Conservation (phyloP, 2,888 invertebrate species). For the Cyrtodaria siliqua region DNA sequence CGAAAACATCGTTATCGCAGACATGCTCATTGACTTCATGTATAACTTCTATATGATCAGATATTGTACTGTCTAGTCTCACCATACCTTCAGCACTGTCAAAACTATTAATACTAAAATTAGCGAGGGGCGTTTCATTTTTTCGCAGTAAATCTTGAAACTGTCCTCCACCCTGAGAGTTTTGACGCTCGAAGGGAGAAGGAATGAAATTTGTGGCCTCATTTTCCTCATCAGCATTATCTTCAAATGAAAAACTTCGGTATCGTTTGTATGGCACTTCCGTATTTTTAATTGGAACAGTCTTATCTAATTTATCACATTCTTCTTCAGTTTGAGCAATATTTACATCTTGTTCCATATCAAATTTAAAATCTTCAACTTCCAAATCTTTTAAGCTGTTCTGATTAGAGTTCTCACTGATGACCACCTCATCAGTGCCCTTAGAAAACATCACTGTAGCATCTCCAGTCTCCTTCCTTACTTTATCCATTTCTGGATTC, state of each 20-base stretch:
- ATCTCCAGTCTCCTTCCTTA: background rate
- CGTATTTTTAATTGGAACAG: constrained; percentile 18
- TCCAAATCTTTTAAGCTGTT: constrained; percentile 42
- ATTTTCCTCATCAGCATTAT: constrained; percentile 59
- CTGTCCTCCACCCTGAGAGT: constrained; percentile 55
- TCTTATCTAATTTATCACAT: constrained; percentile 9
- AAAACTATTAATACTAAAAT: constrained; percentile 83
- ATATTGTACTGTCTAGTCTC: constrained; percentile 74
- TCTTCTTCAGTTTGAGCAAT: background rate
- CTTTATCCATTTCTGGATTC: background rate
- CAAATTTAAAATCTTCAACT: constrained; percentile 54
- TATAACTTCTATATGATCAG: constrained; percentile 77
- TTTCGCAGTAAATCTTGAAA: constrained; percentile 78
- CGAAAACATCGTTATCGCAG: constrained; percentile 55
- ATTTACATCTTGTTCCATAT: constrained; percentile 17
- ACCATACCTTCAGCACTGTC: constrained; percentile 76
- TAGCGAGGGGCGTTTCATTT: constrained; percentile 74
- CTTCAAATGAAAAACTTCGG: constrained; percentile 72
- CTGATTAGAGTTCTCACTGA: constrained; percentile 12
- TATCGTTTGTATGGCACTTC: constrained; percentile 52
- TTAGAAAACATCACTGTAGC: constrained; percentile 35
- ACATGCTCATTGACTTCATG: constrained; percentile 72
- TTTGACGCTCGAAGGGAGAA: constrained; percentile 55
- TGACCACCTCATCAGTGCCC: constrained; percentile 22
- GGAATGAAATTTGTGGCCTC: constrained; percentile 41